phyloP scores from a whole-genome alignment of 1,140 invertebrate genomes.

The Drosophila truncata region DNA sequence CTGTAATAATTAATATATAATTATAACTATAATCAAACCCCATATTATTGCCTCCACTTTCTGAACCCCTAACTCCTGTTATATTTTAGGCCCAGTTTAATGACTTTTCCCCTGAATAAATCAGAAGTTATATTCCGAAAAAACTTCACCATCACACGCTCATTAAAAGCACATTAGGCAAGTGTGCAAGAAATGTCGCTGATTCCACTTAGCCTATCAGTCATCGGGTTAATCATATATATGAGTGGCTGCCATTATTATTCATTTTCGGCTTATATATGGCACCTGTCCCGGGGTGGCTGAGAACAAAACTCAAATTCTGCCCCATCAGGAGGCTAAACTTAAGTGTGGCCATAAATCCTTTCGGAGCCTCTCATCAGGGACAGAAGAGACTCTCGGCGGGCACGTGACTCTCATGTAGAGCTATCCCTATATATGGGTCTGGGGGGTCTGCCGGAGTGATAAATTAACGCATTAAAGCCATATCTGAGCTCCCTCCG shows the following conservation, averaged over 20 bases:
- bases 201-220: slow-evolving; percentile 37
- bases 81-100: slow-evolving; percentile 5
- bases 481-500: background rate
- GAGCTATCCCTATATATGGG: slow-evolving; percentile 7
- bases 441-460: slow-evolving; percentile 6
- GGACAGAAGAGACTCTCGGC: slow-evolving; percentile 14
- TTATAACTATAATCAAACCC: background rate
- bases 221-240: slow-evolving; percentile 54
- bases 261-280: slow-evolving; percentile 47
- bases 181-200: slow-evolving; percentile 25
- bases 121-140: slow-evolving; percentile 2
- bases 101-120: slow-evolving; percentile 1
- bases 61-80: background rate
- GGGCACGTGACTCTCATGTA: slow-evolving; percentile 39
- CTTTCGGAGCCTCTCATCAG: slow-evolving; percentile 43
- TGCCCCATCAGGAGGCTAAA: slow-evolving; percentile 25
- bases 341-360: slow-evolving; percentile 48
- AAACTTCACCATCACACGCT: slow-evolving; percentile 27
- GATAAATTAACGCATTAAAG: slow-evolving; percentile 57
- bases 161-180: slow-evolving; percentile 42
- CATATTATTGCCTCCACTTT: background rate
- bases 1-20: background rate
- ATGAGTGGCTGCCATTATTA: slow-evolving; percentile 39
- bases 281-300: slow-evolving; percentile 31
- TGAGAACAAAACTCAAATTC: slow-evolving; percentile 25